These are phyloP conservation scores for Natrix natrix DNA, from an alignment of 2,797 vertebrate genomes.

Conservation along the genomic window DNA sequence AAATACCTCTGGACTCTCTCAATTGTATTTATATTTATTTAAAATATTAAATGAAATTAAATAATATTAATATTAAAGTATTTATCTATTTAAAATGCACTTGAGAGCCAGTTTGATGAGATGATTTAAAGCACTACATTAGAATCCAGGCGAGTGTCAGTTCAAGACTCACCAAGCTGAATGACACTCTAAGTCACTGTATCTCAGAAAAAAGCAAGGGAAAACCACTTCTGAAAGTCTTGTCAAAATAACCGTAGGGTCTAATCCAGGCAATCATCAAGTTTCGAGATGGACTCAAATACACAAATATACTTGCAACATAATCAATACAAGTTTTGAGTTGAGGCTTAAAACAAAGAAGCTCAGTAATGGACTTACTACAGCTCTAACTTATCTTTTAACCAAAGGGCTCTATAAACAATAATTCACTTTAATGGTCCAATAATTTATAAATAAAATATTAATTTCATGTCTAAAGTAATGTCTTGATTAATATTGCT, in stretches of 20 bases:
- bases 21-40: too few species aligned
- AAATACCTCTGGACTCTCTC: too few species aligned
- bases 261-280: background rate
- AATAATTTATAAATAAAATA: background rate
- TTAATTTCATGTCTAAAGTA: background rate
- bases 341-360: background rate
- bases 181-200: background rate
- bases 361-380: background rate
- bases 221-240: background rate
- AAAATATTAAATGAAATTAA: too few species aligned
- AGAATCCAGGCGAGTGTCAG: background rate
- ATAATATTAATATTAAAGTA: background rate
- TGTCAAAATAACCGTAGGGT: background rate
- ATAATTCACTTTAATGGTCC: background rate
- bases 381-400: background rate
- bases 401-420: background rate
- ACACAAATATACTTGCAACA: background rate
- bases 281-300: background rate
- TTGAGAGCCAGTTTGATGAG: background rate
- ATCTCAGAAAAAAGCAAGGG: background rate
- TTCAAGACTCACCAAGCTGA: background rate
- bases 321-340: background rate
- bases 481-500: background rate
- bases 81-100: background rate
- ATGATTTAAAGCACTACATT: background rate